Evolutionary conservation across 2,113 vertebrate species (phyloP), one percentile per base, ranked within the genome.

Genomic region (Connochaetes taurinus): DNA sequence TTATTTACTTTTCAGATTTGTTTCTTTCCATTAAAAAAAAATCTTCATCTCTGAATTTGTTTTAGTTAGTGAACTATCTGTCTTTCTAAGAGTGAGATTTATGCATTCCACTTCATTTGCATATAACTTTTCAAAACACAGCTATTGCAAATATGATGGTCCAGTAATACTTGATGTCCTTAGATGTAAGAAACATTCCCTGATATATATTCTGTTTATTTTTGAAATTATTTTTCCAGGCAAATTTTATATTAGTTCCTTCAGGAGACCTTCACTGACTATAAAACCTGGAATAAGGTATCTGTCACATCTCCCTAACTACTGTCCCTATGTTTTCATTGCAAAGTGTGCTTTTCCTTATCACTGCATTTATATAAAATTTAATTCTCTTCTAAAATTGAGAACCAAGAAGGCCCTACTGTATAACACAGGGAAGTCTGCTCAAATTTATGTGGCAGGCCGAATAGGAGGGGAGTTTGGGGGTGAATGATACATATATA

Each of bases 81-180:
- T 11, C 27, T 14, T 16, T 43, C 7, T 7, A 57, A 25, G 6
- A 31, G 1, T 86, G 14, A 84, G 5, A 9, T 23, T 64, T 23
- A 62, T 1, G 1, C 4, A n/a, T 31, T 14, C 2, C 1, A 36
- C 21, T 10, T 13, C 21, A 80, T 67, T 33, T 33, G 3, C 8
- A 23, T 52, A 3, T 2, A 90, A 12, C 25, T 67, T 57, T 71
- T 93, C 2, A 52, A 16, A 58, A 25, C 17, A 83, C 13, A 7
- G 13, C 17, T 90, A 3, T 14, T 40, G 9, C 14, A 23, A 57
- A 36, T 27, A 85, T 7, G 4, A 31, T 8, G 36, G 16, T 4
- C 43, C 2, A 82, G 5, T 81, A 17, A 29, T 40, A 55, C 2
- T 19, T 3, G 13, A 36, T 62, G 55, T 17, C 13, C 9, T 19